Conservation (phyloP, 2,888 invertebrate genomes). For the Drosophila vallismaia region DNA sequence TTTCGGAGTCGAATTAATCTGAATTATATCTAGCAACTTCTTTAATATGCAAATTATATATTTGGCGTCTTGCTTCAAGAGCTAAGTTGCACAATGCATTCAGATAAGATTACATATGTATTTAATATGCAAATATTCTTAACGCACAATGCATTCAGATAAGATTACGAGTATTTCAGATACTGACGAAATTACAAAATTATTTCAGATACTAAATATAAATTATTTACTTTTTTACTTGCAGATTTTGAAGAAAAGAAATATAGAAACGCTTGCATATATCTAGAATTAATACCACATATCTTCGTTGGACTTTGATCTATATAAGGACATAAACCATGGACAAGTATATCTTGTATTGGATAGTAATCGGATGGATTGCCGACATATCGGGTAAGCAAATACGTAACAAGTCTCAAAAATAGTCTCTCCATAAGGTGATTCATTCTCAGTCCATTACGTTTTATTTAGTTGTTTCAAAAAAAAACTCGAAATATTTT, state of each 20-base stretch:
- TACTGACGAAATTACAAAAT: not conserved
- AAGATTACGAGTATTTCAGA: no score
- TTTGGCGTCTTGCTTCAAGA: no score
- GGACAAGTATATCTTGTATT: conserved; percentile 6
- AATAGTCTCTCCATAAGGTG: conserved; percentile 23
- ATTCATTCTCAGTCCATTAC: conserved; percentile 10
- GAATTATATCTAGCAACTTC: no score
- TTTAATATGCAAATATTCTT: no score
- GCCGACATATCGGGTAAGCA: conserved; percentile 22
- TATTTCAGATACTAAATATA: not conserved
- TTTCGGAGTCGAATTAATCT: not conserved
- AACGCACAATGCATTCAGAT: no score
- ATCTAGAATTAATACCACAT: not conserved
- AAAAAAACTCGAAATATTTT: conserved; percentile 10
- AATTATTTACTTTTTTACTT: not conserved
- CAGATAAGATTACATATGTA: no score
- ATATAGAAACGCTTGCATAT: not conserved
- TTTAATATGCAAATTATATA: no score
- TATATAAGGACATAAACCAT: conserved; percentile 13
- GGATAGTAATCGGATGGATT: not conserved
- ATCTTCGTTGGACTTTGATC: conserved; percentile 20
- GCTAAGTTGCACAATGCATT: no score
- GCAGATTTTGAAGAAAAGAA: not conserved
- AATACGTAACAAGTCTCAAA: conserved; percentile 11
- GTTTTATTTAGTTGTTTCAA: not conserved